Evolutionary conservation across 37 sponge, comb jelly and placozoan genomes (phyloP).

Genomic region (Axinella damicornis): DNA sequence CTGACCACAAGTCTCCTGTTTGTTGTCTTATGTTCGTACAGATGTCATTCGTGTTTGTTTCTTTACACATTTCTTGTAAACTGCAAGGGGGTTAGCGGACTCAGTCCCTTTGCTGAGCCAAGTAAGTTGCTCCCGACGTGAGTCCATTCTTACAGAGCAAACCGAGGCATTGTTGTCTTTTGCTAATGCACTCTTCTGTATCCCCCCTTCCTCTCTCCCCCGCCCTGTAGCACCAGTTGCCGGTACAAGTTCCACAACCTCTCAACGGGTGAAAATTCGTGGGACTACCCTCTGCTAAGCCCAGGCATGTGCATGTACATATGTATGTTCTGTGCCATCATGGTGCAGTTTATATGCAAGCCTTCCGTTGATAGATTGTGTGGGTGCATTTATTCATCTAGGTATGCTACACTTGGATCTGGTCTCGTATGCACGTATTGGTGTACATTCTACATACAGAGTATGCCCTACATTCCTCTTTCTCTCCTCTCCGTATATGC

Average conservation of each 20-base stretch:
- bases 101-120: not conserved
- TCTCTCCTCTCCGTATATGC: not conserved
- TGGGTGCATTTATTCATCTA: too few relatives aligned
- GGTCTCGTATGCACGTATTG: not conserved
- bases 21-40: not conserved
- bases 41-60: not conserved
- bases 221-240: conserved; percentile 22
- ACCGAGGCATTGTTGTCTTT: not conserved
- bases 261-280: conserved; percentile 29
- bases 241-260: conserved; percentile 33
- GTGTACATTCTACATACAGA: too few relatives aligned
- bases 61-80: not conserved
- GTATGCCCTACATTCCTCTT: not conserved
- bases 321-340: too few relatives aligned
- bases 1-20: too few relatives aligned
- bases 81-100: not conserved
- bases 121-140: not conserved
- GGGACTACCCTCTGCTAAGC: conserved; percentile 35
- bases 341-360: too few relatives aligned
- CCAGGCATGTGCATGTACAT: too few relatives aligned
- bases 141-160: not conserved
- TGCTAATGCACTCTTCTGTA: not conserved
- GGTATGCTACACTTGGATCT: too few relatives aligned
- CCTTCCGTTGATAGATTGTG: too few relatives aligned
- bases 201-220: conserved; percentile 16